A percentile compares a stretch with the other conserved stretches of the same genome.
phyloP scores from a whole-genome alignment of 2,113 vertebrate genomes.

The Agapornis roseicollis region DNA sequence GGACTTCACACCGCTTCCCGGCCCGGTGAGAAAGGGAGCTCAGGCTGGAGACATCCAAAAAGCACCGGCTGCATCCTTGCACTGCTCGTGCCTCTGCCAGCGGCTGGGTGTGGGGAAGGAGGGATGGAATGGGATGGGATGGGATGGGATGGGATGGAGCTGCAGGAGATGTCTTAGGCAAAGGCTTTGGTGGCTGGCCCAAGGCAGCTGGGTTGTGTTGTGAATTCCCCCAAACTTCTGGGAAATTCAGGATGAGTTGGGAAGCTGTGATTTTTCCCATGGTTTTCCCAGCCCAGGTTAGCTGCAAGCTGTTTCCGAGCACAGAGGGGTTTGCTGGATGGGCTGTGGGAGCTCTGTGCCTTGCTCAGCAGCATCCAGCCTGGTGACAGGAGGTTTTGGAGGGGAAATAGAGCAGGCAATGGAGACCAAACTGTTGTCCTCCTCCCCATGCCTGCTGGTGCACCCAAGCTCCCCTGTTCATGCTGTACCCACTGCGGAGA shows the following conservation, averaged over 20 bases:
- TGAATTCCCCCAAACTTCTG: not conserved
- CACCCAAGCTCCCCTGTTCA: not conserved
- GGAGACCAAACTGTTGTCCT: not conserved
- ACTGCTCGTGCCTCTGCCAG: not conserved
- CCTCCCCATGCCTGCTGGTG: not conserved
- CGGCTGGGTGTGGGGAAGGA: fast-evolving
- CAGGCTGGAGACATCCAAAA: not conserved
- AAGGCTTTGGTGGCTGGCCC: not conserved
- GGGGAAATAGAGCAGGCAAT: not conserved
- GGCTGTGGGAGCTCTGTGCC: fast-evolving
- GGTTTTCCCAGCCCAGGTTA: not conserved
- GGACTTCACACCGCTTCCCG: conserved; percentile 50
- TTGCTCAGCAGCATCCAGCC: not conserved
- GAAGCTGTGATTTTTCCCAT: not conserved
- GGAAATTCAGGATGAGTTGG: not conserved
- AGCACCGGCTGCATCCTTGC: not conserved
- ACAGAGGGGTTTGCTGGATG: not conserved
- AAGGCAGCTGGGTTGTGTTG: not conserved
- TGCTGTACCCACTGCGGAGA: not conserved
- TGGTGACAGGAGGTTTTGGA: not conserved
- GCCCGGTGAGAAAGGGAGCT: conserved; percentile 32
- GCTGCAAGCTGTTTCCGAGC: not conserved
- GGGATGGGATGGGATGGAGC: not conserved
- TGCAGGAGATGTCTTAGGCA: not conserved
- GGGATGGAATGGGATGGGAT: not conserved